Evolutionary conservation across 2,888 invertebrate genomes (phyloP), one percentile per base, ranked within the genome.

Genomic region (Trichopoda pennipes): DNA sequence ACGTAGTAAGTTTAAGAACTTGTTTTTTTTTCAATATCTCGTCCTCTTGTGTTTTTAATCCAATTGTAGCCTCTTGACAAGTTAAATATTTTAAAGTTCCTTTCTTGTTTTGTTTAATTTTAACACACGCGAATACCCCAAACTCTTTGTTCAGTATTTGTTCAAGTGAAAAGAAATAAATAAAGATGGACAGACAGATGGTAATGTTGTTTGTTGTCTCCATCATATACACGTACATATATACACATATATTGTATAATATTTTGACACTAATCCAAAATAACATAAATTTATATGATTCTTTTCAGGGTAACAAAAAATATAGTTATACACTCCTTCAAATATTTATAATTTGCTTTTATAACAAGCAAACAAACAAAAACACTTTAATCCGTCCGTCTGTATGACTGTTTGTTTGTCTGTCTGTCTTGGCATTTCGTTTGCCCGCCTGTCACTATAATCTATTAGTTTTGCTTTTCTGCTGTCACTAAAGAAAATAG

Each of bases 181-280:
- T 35, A 35, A 42, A n/a, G 23, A 9, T 10, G 3, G 47, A 47
- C 58, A 38, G 17, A 60, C 60, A 35, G 12, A 47, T 32, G 35
- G 51, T 12, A 72, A 53, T 38, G 61, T 68, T 38, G 61, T 68
- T 73, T 66, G 55, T 38, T 79, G 63, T 74, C 64, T 70, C 38
- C 49, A 77, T 12, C 47, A 74, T 19, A n/a, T n/a, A n/a, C 16
- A 47, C 7, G 8, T n/a, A 1, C 16, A 16, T n/a, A 1, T 12
- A 16, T 47, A 47, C 47, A 4, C 55, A 75, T 19, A 68, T 79
- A 66, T 79, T 82, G 64, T 79, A 79, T 47, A 82, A 82, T 82
- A 72, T 82, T 82, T 79, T 82, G 82, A 82, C 82, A 82, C 56
- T 82, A 79, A 79, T 79, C 82, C 79, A 72, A 79, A 76, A 49